These are phyloP conservation scores for Heterodera filipjevi DNA, from an alignment of 2,888 invertebrate genomes.

Conservation along the genomic window DNA sequence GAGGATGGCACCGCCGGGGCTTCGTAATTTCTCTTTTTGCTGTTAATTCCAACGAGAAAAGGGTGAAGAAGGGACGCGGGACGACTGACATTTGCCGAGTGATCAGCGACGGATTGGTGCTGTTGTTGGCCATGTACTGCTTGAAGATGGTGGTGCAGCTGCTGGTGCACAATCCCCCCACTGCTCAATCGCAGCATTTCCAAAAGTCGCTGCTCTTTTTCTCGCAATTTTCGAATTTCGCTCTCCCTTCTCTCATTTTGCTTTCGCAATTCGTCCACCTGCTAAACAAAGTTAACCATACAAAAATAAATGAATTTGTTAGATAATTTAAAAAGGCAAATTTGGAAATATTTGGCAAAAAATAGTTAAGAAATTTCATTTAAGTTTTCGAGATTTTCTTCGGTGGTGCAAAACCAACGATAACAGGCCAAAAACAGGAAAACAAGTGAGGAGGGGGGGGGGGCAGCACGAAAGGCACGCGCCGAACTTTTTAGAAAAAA, in stretches of 20 bases:
- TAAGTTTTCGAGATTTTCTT: too few relatives aligned
- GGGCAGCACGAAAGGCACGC: too few relatives aligned
- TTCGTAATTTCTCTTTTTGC: neutral
- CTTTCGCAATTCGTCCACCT: constrained; percentile 42
- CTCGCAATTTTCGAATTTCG: constrained; percentile 37
- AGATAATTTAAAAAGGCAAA: too few relatives aligned
- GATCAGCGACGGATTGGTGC: neutral
- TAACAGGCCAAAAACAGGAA: too few relatives aligned
- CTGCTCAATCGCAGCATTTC: constrained; percentile 22
- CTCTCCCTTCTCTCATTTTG: constrained; percentile 40
- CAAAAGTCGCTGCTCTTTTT: constrained; percentile 32
- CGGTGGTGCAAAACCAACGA: too few relatives aligned
- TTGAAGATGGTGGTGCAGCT: neutral
- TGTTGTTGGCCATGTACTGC: neutral
- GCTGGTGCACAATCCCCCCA: neutral
- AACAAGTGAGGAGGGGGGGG: too few relatives aligned
- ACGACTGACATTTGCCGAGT: neutral
- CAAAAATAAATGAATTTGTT: too few relatives aligned
- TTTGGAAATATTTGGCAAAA: neutral
- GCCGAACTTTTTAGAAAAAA: too few relatives aligned
- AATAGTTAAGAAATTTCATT: too few relatives aligned
- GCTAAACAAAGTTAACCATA: constrained; percentile 30
- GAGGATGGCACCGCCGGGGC: neutral
- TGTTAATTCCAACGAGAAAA: neutral
- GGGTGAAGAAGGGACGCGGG: neutral